Base-by-base conservation (phyloP, 2,797 vertebrate species). In the Channallabes apus region DNA sequence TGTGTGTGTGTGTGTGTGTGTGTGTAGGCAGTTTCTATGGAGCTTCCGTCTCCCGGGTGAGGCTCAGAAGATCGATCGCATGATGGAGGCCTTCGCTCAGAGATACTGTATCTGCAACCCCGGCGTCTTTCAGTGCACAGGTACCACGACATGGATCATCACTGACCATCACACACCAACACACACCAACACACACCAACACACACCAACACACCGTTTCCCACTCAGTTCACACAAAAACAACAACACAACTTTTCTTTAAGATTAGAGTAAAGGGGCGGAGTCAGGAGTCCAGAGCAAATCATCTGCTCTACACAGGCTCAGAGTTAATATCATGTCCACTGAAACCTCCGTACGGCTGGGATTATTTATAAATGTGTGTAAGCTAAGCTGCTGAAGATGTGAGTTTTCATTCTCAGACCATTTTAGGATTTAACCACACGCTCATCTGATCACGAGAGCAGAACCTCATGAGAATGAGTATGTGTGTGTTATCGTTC, bases 51-150 rank as follows among this genome's bases (percentile, higher is more conserved):
- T 99, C 87, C 97, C 97, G 0, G 97, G 97, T 0, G 97, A 99
- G 88, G 97, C 97, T 0, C 97, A 99, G 94, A 99, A 99, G 94
- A 99, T 99, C 15, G 97, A 98, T 86, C 93, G 97, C 68, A 99
- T 99, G 97, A 99, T 99, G 97, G 97, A 99, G 89, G 94, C 96
- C 3, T 99, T 99, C 29, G 97, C 97, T 27, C 91, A 88, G 41
- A 95, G 97, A 65, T 99, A 99, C 92, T 99, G 97, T 83, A 93
- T 94, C 90, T 98, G 97, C 87, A 99, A 99, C 87, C 88, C 94
- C 0, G 95, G 93, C 0, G 96, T 99, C 87, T 99, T 99, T 92
- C 96, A 97, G 75, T 98, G 96, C 83, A 96, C 97, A 93, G 97
- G 97, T 98, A 91, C 1, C 0, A 51, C 35, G 78, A 22, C 22